These are phyloP conservation scores for Alloplasta piceator DNA, from an alignment of 2,888 invertebrate species.

Conservation along the genomic window DNA sequence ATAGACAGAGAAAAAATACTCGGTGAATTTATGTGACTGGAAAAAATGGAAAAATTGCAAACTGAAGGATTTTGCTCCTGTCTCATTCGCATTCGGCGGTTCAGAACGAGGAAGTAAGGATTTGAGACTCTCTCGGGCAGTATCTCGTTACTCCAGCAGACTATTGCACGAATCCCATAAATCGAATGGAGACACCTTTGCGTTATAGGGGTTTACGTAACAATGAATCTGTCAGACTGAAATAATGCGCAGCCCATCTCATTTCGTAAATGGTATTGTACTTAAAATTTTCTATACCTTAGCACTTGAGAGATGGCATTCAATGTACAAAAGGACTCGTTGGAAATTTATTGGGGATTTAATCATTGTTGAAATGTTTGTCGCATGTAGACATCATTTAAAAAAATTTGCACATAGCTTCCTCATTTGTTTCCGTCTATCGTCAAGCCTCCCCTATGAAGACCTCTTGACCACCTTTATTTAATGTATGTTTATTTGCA, in stretches of 20 bases:
- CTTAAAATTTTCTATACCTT: slow-evolving; percentile 80
- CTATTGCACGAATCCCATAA: slow-evolving; percentile 82
- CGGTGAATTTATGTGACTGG: slow-evolving; percentile 4
- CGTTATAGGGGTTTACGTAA: slow-evolving; percentile 79
- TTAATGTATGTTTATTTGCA: no score
- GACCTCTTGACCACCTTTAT: no score
- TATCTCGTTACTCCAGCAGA: slow-evolving; percentile 76
- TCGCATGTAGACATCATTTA: no score
- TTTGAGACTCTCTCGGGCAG: slow-evolving; percentile 77
- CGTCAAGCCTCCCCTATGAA: no score
- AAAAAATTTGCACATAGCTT: no score
- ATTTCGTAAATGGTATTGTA: slow-evolving; percentile 83
- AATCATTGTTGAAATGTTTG: no score
- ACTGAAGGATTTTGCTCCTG: slow-evolving; percentile 39
- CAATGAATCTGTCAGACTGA: slow-evolving; percentile 81
- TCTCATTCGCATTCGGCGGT: slow-evolving; percentile 48
- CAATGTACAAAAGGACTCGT: no score
- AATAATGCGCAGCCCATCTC: slow-evolving; percentile 82
- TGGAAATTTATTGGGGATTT: no score
- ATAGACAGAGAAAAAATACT: slow-evolving; percentile 3
- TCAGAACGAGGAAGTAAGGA: slow-evolving; percentile 50
- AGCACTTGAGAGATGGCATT: no score
- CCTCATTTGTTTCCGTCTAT: no score
- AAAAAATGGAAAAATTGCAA: slow-evolving; percentile 49
- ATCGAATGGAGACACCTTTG: slow-evolving; percentile 80